Evolutionary conservation across 2,797 vertebrate genomes (phyloP).

Genomic region (Acropternis orthonyx): DNA sequence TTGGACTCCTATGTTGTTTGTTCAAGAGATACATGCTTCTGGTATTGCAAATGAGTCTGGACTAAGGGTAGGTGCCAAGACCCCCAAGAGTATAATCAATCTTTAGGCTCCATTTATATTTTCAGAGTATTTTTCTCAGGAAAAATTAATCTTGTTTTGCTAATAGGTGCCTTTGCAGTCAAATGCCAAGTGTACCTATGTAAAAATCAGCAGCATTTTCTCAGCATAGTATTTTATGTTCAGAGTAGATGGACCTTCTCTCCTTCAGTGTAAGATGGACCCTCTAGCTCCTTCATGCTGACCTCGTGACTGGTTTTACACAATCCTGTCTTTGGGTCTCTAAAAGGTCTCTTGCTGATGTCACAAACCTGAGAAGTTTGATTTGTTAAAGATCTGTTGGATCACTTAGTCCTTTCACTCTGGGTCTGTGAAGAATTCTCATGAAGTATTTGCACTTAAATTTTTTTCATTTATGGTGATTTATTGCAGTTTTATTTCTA

Average conservation of each 20-base stretch:
- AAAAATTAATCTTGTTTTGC: neutral
- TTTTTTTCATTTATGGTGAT: neutral
- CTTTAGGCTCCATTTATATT: neutral
- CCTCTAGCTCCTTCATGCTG: neutral
- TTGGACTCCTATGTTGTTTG: neutral
- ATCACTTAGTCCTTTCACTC: neutral
- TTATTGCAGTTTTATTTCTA: slow-evolving; percentile 12
- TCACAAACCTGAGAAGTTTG: neutral
- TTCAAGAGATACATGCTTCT: neutral
- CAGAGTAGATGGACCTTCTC: neutral
- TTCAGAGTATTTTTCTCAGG: neutral
- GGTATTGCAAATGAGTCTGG: neutral
- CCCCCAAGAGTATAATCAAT: neutral
- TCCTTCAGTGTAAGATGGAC: neutral
- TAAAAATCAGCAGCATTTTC: neutral
- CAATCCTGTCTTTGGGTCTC: neutral
- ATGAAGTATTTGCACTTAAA: neutral
- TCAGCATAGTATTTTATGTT: neutral
- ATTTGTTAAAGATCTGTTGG: slow-evolving; percentile 12
- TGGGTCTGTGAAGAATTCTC: neutral
- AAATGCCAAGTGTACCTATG: neutral
- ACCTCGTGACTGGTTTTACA: neutral
- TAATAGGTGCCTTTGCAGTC: neutral
- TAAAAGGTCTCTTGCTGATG: neutral
- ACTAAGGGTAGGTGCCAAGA: neutral